Conservation (phyloP, 2,888 invertebrate genomes). For the Calliscelio sp. region DNA sequence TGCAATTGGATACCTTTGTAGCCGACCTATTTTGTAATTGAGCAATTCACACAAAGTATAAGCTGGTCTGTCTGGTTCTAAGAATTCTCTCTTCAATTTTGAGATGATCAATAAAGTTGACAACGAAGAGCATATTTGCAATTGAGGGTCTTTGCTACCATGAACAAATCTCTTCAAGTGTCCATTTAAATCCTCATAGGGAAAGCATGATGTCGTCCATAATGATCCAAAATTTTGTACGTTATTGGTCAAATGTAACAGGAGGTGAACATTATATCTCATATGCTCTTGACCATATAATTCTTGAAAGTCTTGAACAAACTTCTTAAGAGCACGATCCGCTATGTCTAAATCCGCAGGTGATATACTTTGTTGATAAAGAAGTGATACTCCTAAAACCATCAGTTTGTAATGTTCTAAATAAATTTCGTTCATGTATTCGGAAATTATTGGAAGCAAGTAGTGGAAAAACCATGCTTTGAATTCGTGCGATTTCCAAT, state of each 20-base stretch:
- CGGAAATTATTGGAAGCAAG: slow-evolving; percentile 23
- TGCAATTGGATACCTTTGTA: slow-evolving; percentile 37
- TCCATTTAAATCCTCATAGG: slow-evolving; percentile 2
- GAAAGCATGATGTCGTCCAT: slow-evolving; percentile 18
- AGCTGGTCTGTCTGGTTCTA: slow-evolving; percentile 18
- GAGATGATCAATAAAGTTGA: slow-evolving; percentile 4
- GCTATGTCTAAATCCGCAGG: slow-evolving; percentile 6
- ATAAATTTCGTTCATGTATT: neutral
- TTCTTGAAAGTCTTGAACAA: slow-evolving; percentile 8
- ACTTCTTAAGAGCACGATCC: slow-evolving; percentile 4
- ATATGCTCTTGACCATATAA: slow-evolving; percentile 17
- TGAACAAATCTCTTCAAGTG: slow-evolving; percentile 44
- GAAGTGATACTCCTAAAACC: slow-evolving; percentile 58
- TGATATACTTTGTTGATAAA: slow-evolving; percentile 31
- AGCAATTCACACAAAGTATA: neutral
- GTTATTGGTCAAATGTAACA: slow-evolving; percentile 19
- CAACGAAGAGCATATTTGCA: slow-evolving; percentile 33
- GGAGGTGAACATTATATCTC: slow-evolving; percentile 33
- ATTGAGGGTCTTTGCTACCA: slow-evolving; percentile 52
- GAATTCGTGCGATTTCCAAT: slow-evolving; percentile 11
- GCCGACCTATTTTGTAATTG: slow-evolving; percentile 40
- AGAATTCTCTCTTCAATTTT: slow-evolving; percentile 1
- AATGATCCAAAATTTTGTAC: slow-evolving; percentile 32
- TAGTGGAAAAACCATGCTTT: slow-evolving; percentile 16
- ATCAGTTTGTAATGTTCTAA: slow-evolving; percentile 47